Percentiles rank a stretch among this genome's conserved stretches.
Evolutionary conservation across 2,888 invertebrate species (phyloP).

Genomic region (Eilema sororculum): DNA sequence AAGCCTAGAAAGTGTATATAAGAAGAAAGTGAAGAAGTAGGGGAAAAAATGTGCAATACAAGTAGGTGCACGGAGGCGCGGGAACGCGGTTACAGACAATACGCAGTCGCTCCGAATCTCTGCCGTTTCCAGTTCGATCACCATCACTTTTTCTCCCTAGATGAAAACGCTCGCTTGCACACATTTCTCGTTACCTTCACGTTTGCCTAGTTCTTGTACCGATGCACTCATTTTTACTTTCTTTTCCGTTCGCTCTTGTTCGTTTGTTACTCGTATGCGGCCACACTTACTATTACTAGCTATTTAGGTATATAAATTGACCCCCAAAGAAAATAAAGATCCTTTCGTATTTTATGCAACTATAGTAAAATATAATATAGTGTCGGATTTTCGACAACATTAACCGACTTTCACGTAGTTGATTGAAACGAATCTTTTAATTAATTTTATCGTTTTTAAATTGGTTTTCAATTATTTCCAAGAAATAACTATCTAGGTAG

Average conservation of each 20-base stretch:
- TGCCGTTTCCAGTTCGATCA: constrained; percentile 73
- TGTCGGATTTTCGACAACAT: constrained; percentile 33
- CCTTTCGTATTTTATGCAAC: constrained; percentile 48
- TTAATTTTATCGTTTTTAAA: constrained; percentile 18
- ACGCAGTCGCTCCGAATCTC: constrained; percentile 64
- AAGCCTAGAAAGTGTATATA: constrained; percentile 85
- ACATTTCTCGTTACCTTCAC: constrained; percentile 74
- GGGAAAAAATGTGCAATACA: constrained; percentile 77
- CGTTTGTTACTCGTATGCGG: constrained; percentile 66
- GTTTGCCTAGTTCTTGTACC: constrained; percentile 82
- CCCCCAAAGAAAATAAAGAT: constrained; percentile 64
- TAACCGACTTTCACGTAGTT: constrained; percentile 23
- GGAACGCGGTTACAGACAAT: constrained; percentile 70
- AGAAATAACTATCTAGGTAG: not conserved
- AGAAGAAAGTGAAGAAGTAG: constrained; percentile 86
- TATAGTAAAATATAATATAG: constrained; percentile 30
- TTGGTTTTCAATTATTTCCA: constrained; percentile 11
- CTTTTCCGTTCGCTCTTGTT: constrained; percentile 85
- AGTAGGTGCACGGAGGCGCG: constrained; percentile 71
- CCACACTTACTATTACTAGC: constrained; percentile 42
- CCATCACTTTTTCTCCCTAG: constrained; percentile 80
- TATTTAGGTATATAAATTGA: constrained; percentile 39
- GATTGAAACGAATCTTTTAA: constrained; percentile 11
- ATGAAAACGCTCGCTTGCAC: constrained; percentile 73
- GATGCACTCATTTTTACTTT: constrained; percentile 86